phyloP scores from a whole-genome alignment of 2,113 vertebrate species.

The Siniperca knerii region DNA sequence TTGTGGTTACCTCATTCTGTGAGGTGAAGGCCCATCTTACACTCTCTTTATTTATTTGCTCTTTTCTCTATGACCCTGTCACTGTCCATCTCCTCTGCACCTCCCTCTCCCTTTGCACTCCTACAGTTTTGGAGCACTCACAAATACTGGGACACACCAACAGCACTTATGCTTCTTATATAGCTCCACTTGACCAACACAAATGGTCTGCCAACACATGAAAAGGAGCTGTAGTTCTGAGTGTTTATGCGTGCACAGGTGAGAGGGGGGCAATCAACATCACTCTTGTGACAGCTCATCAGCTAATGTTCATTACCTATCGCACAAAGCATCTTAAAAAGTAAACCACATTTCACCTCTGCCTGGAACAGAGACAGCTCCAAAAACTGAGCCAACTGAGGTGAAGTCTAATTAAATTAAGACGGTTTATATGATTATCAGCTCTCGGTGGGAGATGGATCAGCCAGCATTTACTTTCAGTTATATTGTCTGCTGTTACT shows the following conservation, averaged over 20 bases:
- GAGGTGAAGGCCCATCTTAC: slow-evolving; percentile 37
- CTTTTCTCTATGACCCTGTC: slow-evolving; percentile 27
- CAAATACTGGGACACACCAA: not conserved
- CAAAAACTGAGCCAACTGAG: slow-evolving; percentile 52
- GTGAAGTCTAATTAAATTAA: slow-evolving; percentile 73
- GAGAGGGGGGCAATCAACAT: slow-evolving; percentile 58
- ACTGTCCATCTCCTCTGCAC: not conserved
- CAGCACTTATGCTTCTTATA: not conserved
- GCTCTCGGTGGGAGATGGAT: slow-evolving; percentile 38
- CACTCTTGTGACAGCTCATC: slow-evolving; percentile 66
- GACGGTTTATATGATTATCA: slow-evolving; percentile 70
- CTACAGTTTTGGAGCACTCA: not conserved
- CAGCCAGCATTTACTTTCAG: slow-evolving; percentile 46
- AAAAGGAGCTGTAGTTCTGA: slow-evolving; percentile 26
- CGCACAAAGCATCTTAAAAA: slow-evolving; percentile 61
- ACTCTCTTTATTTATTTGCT: slow-evolving; percentile 31
- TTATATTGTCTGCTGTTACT: slow-evolving; percentile 32
- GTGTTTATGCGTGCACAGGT: slow-evolving; percentile 39
- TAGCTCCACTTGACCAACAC: slow-evolving; percentile 9
- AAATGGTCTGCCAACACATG: slow-evolving; percentile 1
- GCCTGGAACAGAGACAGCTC: slow-evolving; percentile 55
- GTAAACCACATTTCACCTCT: slow-evolving; percentile 65
- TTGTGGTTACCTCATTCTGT: slow-evolving; percentile 30
- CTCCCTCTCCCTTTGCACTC: not conserved
- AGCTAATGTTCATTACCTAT: slow-evolving; percentile 70